Base-by-base conservation (phyloP, 92 coral and sea anemone genomes). In the Scolanthus callimorphus region DNA sequence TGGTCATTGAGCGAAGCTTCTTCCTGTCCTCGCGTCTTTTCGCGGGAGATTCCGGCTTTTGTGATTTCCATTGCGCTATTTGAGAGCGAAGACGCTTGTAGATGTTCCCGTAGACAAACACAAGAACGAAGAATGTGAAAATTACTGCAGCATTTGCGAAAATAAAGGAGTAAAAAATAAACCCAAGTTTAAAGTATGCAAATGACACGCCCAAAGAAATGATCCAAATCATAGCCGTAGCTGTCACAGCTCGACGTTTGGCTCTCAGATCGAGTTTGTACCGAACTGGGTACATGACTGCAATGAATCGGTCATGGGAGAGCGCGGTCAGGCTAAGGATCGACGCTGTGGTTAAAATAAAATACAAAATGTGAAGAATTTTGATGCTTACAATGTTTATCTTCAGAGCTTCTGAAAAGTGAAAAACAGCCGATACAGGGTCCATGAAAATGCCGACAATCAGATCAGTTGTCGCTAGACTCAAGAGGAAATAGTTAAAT, bases 141-240 rank as follows among this genome's bases (percentile, higher is more conserved):
- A 83, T 66, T 0, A 91, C 91, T 2, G 87, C 89, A 4, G 90
- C 82, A 70, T 83, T 88, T 21, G 83, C 95, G 25, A 87, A 91
- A 38, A 91, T 68, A 9, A 91, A 68, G 39, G 89, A 77, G 37
- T 83, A 88, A 11, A 55, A 60, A 17, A 91, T 79, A 51, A 63
- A 85, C 0, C 96, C 97, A 11, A 91, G 60, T 27, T 77, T 55
- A 51, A 91, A 79, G 55, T 91, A 91, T 21, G 79, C 34, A 9
- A 63, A 65, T 2, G 87, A 78, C 25, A 80, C 57, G 0, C 69
- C 78, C 15, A 84, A 24, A 0, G 97, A 73, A 2, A 69, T 63
- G 10, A 74, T 3, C 97, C 96, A 91, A 28, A 91, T 91, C 2
- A 62, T 2, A n/a, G 47, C 60, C 2, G 83, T 73, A 10, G 85